Evolutionary conservation across 53 echinoderm and acorn worm genomes (phyloP).

Genomic region (Stichopus horrens): DNA sequence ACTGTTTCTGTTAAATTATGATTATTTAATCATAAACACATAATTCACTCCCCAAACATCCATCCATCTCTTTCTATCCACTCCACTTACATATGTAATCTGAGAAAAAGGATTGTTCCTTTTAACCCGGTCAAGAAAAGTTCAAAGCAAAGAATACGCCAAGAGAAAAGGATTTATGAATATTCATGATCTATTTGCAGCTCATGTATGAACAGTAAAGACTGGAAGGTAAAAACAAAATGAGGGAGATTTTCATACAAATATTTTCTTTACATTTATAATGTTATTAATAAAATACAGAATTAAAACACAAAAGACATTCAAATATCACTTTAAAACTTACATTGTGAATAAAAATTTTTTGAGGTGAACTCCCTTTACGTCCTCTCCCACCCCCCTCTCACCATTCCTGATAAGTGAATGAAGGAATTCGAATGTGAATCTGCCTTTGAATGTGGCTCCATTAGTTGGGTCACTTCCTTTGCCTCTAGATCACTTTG

Average conservation of each 20-base stretch:
- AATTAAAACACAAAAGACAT: neutral
- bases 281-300: neutral
- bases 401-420: neutral
- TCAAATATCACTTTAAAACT: neutral
- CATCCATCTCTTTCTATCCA: no score
- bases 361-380: neutral
- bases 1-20: no score
- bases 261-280: constrained; percentile 3
- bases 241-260: neutral
- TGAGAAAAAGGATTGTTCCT: no score
- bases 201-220: neutral
- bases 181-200: neutral
- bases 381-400: neutral
- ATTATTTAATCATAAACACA: no score
- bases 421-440: no score
- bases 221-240: neutral
- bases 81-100: no score
- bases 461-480: no score
- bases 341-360: neutral
- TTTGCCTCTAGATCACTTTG: no score
- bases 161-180: neutral
- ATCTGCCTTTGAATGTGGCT: no score
- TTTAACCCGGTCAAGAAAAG: no score
- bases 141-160: no score
- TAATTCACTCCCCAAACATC: no score